These are phyloP conservation scores for Lycocerus yunnanus DNA, from an alignment of 2,888 invertebrate genomes.

Conservation along the genomic window DNA sequence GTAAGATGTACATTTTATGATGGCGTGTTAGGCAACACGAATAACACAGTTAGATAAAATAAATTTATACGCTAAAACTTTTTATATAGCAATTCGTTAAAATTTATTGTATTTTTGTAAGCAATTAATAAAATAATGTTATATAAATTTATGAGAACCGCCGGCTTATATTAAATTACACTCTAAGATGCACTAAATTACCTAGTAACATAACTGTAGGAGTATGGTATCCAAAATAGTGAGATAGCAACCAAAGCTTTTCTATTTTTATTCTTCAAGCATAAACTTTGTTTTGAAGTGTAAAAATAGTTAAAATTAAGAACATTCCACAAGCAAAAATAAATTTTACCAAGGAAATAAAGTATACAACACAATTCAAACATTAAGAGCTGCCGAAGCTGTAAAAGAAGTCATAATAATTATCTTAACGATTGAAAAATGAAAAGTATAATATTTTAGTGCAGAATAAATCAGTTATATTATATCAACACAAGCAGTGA, in stretches of 20 bases:
- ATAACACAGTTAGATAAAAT: neutral
- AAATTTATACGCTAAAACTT: neutral
- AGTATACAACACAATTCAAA: slow-evolving; percentile 26
- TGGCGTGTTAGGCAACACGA: neutral
- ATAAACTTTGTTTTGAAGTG: neutral
- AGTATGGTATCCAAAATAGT: neutral
- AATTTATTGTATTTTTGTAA: neutral
- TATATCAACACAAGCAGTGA: neutral
- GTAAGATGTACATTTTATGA: neutral
- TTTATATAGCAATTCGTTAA: neutral
- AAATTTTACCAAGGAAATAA: slow-evolving; percentile 29
- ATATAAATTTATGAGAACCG: neutral
- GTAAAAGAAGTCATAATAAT: neutral
- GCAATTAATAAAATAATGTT: neutral
- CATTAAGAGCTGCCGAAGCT: slow-evolving; percentile 7
- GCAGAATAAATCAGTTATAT: neutral
- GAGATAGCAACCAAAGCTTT: neutral
- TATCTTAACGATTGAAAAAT: neutral
- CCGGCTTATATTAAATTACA: neutral
- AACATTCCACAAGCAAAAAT: slow-evolving; percentile 29
- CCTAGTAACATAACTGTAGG: neutral
- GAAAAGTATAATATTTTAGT: neutral
- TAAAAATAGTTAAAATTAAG: slow-evolving; percentile 29
- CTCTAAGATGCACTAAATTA: neutral
- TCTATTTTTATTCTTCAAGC: neutral